Evolutionary conservation across 2,113 vertebrate species (phyloP), one percentile per base, ranked within the genome.

Genomic region (Solea senegalensis): DNA sequence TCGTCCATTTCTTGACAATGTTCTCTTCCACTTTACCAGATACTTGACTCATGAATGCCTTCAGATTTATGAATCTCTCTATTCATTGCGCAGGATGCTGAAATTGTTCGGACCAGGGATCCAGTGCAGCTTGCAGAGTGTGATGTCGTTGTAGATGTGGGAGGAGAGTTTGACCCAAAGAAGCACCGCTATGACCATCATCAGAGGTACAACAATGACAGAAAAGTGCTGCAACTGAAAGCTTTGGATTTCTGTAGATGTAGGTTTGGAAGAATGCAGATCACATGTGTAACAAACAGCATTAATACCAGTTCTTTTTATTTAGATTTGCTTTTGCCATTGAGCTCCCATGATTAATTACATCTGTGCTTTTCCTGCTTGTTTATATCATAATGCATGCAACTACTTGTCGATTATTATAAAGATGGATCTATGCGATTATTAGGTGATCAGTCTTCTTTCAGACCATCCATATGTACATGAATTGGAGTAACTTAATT

Each of bases 131-230:
- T 99, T 80, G 89, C 92, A 0, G 77, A 82, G 16, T 98, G 97
- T 14, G 96, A 98, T 1, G 73, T 99, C 9, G 95, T 98, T 51
- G 95, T 98, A 57, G 97, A 98, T 0, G 97, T 99, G 26, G 97
- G 97, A 9, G 97, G 96, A 13, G 96, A 94, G 63, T 99, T 96
- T 49, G 94, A 97, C 86, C 95, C 95, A 1, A 81, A 87, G 71
- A 93, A 66, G 43, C 95, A 98, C 67, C 95, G 95, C 46, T 99
- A 97, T 6, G 97, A 98, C 77, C 97, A 98, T 78, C 97, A 98
- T 88, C 97, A 99, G 88, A 95, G 97, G 97, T 98, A 89, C 28
- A 2, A 2, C 8, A 39, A 13, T 45, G n/a, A 16, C 12, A 48
- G 39, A 7, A 9, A 49, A 48, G 3, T 34, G 34, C 34, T 34